phyloP scores from a whole-genome alignment of 2,113 vertebrate species.

The Eurystomus gularis region DNA sequence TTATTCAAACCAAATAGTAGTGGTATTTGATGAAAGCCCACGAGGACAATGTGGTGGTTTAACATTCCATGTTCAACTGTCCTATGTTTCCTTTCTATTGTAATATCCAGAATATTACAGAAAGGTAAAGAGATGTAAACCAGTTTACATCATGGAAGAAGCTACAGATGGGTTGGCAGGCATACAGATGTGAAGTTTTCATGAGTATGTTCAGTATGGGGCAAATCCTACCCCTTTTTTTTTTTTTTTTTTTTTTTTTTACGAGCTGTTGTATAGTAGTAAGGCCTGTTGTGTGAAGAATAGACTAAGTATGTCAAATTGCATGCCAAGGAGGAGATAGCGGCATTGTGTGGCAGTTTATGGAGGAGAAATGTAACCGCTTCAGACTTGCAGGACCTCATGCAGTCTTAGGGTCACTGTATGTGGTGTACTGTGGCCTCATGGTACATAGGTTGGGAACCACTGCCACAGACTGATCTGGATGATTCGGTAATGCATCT shows the following conservation, averaged over 20 bases:
- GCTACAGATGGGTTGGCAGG: not conserved
- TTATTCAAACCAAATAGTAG: not conserved
- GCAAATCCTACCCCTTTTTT: not conserved
- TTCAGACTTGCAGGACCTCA: not conserved
- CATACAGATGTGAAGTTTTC: not conserved
- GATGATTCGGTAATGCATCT: not conserved
- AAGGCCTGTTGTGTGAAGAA: not conserved
- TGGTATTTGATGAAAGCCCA: not conserved
- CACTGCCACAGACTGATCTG: rapidly evolving
- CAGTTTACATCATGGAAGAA: not conserved
- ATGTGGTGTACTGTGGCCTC: rapidly evolving
- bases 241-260: not conserved
- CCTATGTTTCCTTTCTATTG: not conserved
- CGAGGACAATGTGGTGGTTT: not conserved
- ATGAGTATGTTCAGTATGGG: not conserved
- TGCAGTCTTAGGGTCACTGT: not conserved
- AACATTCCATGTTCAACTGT: not conserved
- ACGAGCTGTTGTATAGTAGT: not conserved
- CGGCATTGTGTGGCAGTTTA: not conserved
- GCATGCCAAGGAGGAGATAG: not conserved
- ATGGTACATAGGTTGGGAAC: not conserved
- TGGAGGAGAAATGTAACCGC: not conserved
- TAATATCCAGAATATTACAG: not conserved
- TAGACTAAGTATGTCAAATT: not conserved
- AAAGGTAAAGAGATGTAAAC: not conserved